Evolutionary conservation across 2,113 vertebrate species (phyloP), one percentile per base, ranked within the genome.

Genomic region (Tachysurus vachellii): DNA sequence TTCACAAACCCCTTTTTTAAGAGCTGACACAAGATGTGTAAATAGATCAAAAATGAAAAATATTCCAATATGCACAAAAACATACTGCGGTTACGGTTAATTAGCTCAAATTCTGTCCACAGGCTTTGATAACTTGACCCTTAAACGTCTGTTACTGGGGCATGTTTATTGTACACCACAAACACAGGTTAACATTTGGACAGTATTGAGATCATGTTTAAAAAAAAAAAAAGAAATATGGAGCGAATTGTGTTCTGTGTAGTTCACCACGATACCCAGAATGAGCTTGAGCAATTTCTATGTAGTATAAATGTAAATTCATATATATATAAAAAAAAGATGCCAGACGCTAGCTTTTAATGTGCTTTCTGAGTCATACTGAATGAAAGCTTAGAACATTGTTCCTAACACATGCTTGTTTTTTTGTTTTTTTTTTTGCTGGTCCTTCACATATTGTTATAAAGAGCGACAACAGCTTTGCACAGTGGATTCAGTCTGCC

Each of bases 1-100:
- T 91, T 91, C 83, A 93, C 93, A 91, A 95, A 93, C 95, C 96
- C 96, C 96, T 97, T 96, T 93, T 53, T 81, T 92, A 90, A 91
- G 93, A 90, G 85, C 90, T 93, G 93, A 93, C 89, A 66, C 85
- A 92, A 91, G 96, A 96, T 88, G 96, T 94, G 73, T 88, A 86
- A 93, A 94, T 92, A 92, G 14, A 26, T 28, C 53, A 47, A 13
- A 75, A 82, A 31, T 81, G 61, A 88, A 80, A 53, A 82, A 85
- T 57, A 81, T 31, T 89, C 57, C 88, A 92, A 91, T 91, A 94
- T 94, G 93, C 95, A 94, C 93, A 90, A 93, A 88, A 26, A 85
- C 93, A 93, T 53, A 47, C 85, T 85, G 54, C 44, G 80, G 81
- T 59, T 66, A 42, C 62, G 23, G 61, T 80, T 81, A 26, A 80